A percentile compares a stretch with the other conserved stretches of the same genome.
phyloP scores from a whole-genome alignment of 2,888 invertebrate genomes.

The Pyrgus malvae region DNA sequence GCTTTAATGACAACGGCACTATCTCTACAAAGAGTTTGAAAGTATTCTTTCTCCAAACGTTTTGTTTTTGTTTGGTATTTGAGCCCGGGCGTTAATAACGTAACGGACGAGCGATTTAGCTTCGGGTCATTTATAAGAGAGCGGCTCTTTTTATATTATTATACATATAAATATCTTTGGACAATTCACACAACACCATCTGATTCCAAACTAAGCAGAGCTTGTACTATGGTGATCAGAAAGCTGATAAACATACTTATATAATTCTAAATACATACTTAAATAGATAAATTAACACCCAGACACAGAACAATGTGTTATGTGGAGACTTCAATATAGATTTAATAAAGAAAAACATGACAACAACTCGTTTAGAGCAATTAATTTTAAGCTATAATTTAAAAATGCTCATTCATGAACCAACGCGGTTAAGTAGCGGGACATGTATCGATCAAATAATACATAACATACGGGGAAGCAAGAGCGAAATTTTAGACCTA shows the following conservation, averaged over 20 bases:
- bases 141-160: neutral
- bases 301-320: no score
- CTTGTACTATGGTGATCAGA: no score
- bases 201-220: no score
- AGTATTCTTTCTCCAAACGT: neutral
- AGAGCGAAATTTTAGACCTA: neutral
- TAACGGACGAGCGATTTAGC: slow-evolving; percentile 8
- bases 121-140: neutral
- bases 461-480: neutral
- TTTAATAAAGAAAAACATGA: neutral
- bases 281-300: no score
- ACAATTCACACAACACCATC: no score
- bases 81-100: slow-evolving; percentile 1
- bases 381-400: neutral
- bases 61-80: slow-evolving; percentile 3
- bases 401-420: neutral
- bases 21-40: neutral
- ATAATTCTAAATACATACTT: no score
- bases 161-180: no score
- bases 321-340: neutral
- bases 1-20: no score
- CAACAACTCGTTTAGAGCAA: neutral
- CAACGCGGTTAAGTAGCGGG: neutral
- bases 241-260: no score
- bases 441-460: neutral